Percentiles rank a stretch among this genome's conserved stretches.
Conservation (phyloP, 2,797 vertebrate species). For the Poliocrania exsul region DNA sequence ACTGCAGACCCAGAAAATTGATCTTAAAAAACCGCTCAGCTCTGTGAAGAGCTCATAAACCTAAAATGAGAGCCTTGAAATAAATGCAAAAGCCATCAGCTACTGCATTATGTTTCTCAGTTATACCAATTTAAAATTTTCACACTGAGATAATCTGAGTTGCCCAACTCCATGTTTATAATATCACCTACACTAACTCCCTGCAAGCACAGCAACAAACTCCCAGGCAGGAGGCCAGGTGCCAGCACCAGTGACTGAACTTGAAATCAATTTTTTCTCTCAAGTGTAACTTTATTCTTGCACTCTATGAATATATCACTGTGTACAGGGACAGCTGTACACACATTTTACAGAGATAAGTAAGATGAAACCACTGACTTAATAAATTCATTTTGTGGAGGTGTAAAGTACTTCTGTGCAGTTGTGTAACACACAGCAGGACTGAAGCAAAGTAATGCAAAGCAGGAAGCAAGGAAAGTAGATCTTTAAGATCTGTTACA, state of each 20-base stretch:
- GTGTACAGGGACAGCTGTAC: background rate
- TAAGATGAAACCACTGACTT: slow-evolving; percentile 32
- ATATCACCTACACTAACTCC: background rate
- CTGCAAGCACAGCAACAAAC: slow-evolving; percentile 9
- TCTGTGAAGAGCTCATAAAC: slow-evolving; percentile 41
- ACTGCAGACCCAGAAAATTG: slow-evolving; percentile 45
- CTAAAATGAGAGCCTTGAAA: slow-evolving; percentile 51
- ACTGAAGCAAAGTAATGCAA: background rate
- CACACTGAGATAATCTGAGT: background rate
- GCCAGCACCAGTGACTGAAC: slow-evolving; percentile 10
- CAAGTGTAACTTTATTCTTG: slow-evolving; percentile 28
- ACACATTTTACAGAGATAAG: slow-evolving; percentile 16
- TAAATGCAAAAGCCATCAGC: slow-evolving; percentile 40
- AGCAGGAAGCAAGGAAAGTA: background rate
- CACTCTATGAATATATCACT: background rate
- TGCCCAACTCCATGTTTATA: background rate
- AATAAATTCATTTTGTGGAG: slow-evolving; percentile 9
- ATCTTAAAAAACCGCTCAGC: slow-evolving; percentile 15
- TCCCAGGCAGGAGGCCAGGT: slow-evolving; percentile 3
- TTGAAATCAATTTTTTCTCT: slow-evolving; percentile 46
- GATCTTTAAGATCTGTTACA: background rate
- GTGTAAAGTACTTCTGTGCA: background rate
- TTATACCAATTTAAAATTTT: slow-evolving; percentile 38
- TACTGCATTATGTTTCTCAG: background rate
- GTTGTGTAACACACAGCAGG: background rate